A percentile compares a stretch with the other conserved stretches of the same genome.
These are phyloP conservation scores for Rhamnusium bicolor DNA, from an alignment of 2,888 invertebrate species.

Conservation along the genomic window DNA sequence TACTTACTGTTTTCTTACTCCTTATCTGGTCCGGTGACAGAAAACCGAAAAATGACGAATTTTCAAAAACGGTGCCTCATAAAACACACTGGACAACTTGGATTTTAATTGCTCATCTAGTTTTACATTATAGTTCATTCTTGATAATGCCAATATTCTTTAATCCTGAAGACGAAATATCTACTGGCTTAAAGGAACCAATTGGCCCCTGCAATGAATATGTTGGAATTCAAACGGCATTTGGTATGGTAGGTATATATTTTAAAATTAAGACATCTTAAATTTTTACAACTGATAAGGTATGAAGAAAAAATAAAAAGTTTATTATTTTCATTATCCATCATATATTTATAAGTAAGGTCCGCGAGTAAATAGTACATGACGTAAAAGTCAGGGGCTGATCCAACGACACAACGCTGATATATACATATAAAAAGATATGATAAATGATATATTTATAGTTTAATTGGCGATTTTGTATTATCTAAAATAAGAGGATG, in stretches of 20 bases:
- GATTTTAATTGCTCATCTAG: constrained; percentile 72
- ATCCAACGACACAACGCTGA: too few species aligned
- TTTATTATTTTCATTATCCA: too few species aligned
- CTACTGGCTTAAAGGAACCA: constrained; percentile 82
- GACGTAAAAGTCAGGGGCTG: too few species aligned
- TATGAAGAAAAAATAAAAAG: too few species aligned
- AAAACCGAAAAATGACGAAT: constrained; percentile 63
- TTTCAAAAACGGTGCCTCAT: constrained; percentile 35
- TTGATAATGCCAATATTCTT: constrained; percentile 77
- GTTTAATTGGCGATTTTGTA: too few species aligned
- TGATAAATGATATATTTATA: too few species aligned
- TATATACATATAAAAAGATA: too few species aligned
- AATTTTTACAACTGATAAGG: too few species aligned
- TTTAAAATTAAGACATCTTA: too few species aligned
- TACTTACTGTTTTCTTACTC: constrained; percentile 76
- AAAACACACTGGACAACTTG: constrained; percentile 62
- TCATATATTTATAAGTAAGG: too few species aligned
- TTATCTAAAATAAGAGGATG: too few species aligned
- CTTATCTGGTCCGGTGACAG: constrained; percentile 78
- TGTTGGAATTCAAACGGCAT: constrained; percentile 76
- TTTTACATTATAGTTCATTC: constrained; percentile 79
- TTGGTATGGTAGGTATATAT: constrained; percentile 76
- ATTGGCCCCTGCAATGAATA: constrained; percentile 81
- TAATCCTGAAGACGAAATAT: constrained; percentile 79
- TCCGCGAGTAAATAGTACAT: too few species aligned